Conservation (phyloP, 2,113 vertebrate species). For the Hystrix brachyura region DNA sequence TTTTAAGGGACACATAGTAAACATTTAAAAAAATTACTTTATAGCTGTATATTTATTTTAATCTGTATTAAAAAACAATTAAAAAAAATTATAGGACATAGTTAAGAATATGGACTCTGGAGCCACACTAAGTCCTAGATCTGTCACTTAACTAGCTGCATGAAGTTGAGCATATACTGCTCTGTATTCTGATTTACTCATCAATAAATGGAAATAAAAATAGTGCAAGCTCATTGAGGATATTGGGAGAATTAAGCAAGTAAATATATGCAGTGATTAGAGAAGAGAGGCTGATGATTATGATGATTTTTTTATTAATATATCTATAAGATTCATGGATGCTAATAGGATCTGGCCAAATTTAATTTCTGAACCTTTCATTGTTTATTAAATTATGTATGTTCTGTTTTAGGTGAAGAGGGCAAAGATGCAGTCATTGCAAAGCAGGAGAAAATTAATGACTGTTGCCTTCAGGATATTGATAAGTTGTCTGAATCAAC, state of each 20-base stretch:
- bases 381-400: conserved; percentile 15
- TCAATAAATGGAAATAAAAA: conserved; percentile 30
- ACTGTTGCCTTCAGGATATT: conserved; percentile 51
- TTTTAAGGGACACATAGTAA: not conserved
- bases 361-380: conserved; percentile 9
- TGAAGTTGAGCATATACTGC: not conserved
- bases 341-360: not conserved
- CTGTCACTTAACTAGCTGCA: not conserved
- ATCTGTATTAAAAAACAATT: not conserved
- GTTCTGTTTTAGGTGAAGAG: conserved; percentile 77
- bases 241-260: not conserved
- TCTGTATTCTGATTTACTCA: not conserved
- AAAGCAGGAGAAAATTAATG: conserved; percentile 59
- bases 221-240: not conserved
- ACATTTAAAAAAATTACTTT: not conserved
- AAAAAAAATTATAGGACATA: not conserved
- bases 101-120: not conserved
- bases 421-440: conserved; percentile 62
- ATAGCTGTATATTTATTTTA: conserved; percentile 33
- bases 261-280: not conserved
- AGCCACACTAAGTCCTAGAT: conserved; percentile 5
- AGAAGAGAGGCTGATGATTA: not conserved
- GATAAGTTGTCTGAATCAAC: conserved; percentile 68
- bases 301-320: conserved; percentile 7
- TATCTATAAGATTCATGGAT: not conserved